Conservation (phyloP, 2,888 invertebrate species). For the Taphrorychus bicolor region DNA sequence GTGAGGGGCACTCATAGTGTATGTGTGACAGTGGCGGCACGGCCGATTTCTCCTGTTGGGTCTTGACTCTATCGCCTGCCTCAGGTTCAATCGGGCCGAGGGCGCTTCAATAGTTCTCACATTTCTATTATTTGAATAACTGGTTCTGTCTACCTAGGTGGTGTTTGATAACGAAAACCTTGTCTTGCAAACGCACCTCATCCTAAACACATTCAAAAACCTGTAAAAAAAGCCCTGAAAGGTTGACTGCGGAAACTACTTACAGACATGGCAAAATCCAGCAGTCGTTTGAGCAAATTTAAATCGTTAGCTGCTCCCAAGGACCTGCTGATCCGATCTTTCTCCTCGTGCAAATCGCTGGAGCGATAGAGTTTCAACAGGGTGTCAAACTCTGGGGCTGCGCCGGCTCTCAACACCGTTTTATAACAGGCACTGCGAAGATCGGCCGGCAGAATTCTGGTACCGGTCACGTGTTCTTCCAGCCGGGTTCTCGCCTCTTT, state of each 20-base stretch:
- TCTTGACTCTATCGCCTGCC: too few species aligned
- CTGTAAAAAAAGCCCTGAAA: slow-evolving; percentile 12
- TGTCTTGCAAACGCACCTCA: slow-evolving; percentile 91
- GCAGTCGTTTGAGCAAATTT: slow-evolving; percentile 73
- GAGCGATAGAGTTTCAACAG: slow-evolving; percentile 83
- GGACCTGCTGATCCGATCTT: slow-evolving; percentile 85
- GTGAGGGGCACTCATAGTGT: too few species aligned
- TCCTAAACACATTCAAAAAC: slow-evolving; percentile 63
- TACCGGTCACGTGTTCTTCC: slow-evolving; percentile 72
- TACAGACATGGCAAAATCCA: slow-evolving; percentile 84
- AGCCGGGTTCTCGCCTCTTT: slow-evolving; percentile 72
- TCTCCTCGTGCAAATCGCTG: slow-evolving; percentile 91
- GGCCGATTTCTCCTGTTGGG: too few species aligned
- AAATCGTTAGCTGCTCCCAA: slow-evolving; percentile 82
- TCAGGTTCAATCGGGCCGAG: too few species aligned
- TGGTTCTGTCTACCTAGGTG: too few species aligned
- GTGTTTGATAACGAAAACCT: slow-evolving; percentile 88
- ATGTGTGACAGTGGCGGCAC: too few species aligned
- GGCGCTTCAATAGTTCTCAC: too few species aligned
- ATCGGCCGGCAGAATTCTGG: slow-evolving; percentile 68
- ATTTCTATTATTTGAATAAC: too few species aligned
- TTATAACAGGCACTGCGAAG: slow-evolving; percentile 89
- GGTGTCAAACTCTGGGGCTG: slow-evolving; percentile 74
- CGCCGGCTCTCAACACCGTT: slow-evolving; percentile 77
- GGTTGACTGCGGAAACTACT: slow-evolving; percentile 49